Conservation (phyloP, 2,797 vertebrate genomes). For the Sebastes dallii region DNA sequence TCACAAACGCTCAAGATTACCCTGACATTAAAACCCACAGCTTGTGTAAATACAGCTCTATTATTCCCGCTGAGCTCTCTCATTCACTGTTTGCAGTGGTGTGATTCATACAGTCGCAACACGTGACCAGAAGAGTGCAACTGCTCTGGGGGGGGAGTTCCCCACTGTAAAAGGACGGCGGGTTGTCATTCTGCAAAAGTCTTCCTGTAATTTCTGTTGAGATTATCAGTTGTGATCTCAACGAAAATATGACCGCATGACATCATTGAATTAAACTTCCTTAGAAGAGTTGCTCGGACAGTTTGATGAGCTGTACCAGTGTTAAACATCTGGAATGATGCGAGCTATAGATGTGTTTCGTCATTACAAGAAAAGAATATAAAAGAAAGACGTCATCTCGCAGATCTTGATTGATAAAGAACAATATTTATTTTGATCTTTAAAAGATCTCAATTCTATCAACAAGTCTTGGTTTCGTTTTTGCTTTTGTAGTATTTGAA, state of each 20-base stretch:
- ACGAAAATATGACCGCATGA: neutral
- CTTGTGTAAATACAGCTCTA: constrained; percentile 62
- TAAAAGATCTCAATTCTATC: neutral
- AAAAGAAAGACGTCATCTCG: neutral
- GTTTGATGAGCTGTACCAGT: too few species aligned
- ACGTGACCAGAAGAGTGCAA: constrained; percentile 32
- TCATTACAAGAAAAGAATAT: neutral
- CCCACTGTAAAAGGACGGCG: neutral
- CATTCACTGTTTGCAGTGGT: constrained; percentile 62
- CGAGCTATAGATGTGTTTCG: neutral
- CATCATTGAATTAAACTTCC: neutral
- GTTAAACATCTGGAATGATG: neutral
- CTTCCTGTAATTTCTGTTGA: constrained; percentile 16
- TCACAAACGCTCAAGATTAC: constrained; percentile 69
- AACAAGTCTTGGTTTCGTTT: too few species aligned
- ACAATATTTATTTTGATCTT: neutral
- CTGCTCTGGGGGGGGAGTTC: constrained; percentile 26
- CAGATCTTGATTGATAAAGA: neutral
- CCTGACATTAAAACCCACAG: constrained; percentile 70
- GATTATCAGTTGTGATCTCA: neutral
- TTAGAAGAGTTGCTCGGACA: neutral
- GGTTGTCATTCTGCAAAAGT: neutral
- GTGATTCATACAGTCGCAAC: constrained; percentile 65
- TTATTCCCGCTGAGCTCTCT: constrained; percentile 63
- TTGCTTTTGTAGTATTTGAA: neutral